Percentiles rank a stretch among this genome's conserved stretches.
These are phyloP conservation scores for rat (Rattus norvegicus) DNA, from an alignment of 2,113 vertebrate genomes.

Conservation along the genomic window GRCr8 NC_086024.1:91111501-91112000, in stretches of 20 bases:
- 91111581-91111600: neutral
- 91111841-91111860: neutral
- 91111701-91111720: neutral
- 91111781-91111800: neutral
- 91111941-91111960: neutral
- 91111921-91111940: neutral
- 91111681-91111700: neutral
- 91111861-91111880: neutral
- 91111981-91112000: neutral
- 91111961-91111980: neutral
- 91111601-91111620: neutral
- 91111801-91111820: conserved; percentile 26
- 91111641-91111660: neutral
- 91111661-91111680: neutral
- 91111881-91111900: neutral
- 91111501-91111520: conserved; percentile 49
- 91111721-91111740: neutral
- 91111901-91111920: neutral
- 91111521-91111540: neutral
- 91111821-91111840: neutral
- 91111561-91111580: neutral
- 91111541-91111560: neutral
- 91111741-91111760: neutral
- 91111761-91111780: neutral
- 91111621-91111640: neutral